Percentiles rank a stretch among this genome's conserved stretches.
Evolutionary conservation across 1,140 invertebrate genomes (phyloP).

Genomic region (Drosophila kanapiae): DNA sequence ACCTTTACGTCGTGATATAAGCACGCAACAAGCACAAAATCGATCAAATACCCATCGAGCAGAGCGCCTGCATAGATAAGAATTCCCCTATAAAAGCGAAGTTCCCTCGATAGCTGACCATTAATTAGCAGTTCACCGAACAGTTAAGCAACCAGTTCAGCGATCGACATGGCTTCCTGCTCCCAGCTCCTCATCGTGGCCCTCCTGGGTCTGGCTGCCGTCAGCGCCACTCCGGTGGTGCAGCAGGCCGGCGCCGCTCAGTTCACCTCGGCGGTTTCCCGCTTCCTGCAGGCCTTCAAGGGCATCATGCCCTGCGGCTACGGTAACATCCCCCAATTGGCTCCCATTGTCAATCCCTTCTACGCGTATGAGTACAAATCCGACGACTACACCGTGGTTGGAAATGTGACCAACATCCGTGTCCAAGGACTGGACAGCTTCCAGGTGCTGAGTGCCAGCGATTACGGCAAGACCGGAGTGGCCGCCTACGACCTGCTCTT

Average conservation of each 20-base stretch:
- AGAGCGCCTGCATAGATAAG: neutral
- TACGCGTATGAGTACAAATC: constrained; percentile 14
- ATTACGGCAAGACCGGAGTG: constrained; percentile 36
- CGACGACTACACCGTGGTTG: constrained; percentile 33
- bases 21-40: constrained; percentile 13
- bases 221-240: constrained; percentile 29
- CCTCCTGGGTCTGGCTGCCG: constrained; percentile 27
- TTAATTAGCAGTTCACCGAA: constrained; percentile 5
- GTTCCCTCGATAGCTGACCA: neutral
- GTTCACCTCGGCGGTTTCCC: constrained; percentile 42
- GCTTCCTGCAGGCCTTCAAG: constrained; percentile 56
- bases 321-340: constrained; percentile 46
- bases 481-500: constrained; percentile 56
- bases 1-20: neutral
- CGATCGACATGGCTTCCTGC: constrained; percentile 39
- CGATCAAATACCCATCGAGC: constrained; percentile 34
- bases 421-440: constrained; percentile 58
- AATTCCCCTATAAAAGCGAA: constrained; percentile 42
- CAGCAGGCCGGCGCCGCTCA: constrained; percentile 20
- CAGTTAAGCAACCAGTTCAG: constrained; percentile 11
- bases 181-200: constrained; percentile 35
- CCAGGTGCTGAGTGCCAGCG: constrained; percentile 46
- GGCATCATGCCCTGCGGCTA: constrained; percentile 69
- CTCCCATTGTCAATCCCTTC: constrained; percentile 32
- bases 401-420: constrained; percentile 59